phyloP scores from a whole-genome alignment of 2,797 vertebrate species.

The Cyclopterus lumpus region DNA sequence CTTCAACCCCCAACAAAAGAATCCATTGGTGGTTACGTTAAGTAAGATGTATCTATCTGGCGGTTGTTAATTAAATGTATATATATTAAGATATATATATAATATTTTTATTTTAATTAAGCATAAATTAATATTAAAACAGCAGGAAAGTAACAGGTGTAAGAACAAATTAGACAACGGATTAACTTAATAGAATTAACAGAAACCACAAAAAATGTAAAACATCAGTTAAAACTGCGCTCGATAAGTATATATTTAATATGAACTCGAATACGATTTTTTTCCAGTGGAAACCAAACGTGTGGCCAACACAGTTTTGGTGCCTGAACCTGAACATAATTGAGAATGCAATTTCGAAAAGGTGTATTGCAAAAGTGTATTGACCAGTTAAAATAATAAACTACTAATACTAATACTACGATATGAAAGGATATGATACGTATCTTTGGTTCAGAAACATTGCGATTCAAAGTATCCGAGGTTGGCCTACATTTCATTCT shows the following conservation, averaged over 20 bases:
- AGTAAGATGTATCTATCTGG: background rate
- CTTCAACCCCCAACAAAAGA: background rate
- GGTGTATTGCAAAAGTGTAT: background rate
- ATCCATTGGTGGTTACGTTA: background rate
- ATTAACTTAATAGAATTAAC: background rate
- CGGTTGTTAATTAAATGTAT: background rate
- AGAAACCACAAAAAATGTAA: background rate
- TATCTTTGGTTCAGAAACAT: background rate
- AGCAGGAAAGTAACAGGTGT: background rate
- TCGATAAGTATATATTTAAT: too few species aligned
- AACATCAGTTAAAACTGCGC: background rate
- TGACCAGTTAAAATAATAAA: background rate
- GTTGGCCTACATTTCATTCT: background rate
- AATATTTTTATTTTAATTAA: background rate
- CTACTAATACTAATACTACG: background rate
- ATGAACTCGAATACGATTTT: background rate
- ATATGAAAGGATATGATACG: too few species aligned
- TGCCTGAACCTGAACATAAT: background rate
- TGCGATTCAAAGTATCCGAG: background rate
- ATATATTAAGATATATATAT: background rate
- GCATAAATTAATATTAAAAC: background rate
- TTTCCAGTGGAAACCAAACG: too few species aligned
- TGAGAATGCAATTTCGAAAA: background rate
- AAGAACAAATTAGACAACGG: background rate
- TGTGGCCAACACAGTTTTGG: background rate